Evolutionary conservation across 2,797 vertebrate species (phyloP), one percentile per base, ranked within the genome.

Genomic region (Oophaga sylvatica): DNA sequence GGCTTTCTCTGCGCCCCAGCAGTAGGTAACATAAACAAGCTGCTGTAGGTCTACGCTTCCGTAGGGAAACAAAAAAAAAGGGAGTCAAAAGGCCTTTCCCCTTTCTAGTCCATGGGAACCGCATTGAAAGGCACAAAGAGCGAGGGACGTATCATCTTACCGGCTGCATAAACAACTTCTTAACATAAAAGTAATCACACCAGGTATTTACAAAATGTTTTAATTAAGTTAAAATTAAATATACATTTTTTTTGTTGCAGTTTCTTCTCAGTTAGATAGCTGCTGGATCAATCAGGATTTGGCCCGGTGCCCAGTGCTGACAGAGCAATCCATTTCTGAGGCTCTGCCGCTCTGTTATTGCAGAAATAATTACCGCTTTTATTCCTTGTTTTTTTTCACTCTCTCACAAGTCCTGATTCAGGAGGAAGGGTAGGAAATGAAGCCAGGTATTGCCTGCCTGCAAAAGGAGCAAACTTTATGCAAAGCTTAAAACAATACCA

Each of bases 31-130:
- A 94, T 95, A 97, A 97, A 97, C 96, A 96, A 91, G 96, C 93
- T 95, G 96, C 95, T 97, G 96, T 97, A 97, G 96, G 96, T 97
- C 96, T 94, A 90, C 93, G 94, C 92, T 95, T 92, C 94, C 92
- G 90, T 90, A 93, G 60, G 45, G 57, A 17, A 68, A 31, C 41
- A 76, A 93, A 94, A 93, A 92, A 92, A 91, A 93, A 95, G 92
- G 4, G 12, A 60, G n/a, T 56, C 63, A 67, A 82, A 91, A 85
- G 83, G 60, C 59, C 73, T 77, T 26, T 35, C n/a, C 90, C 87
- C 81, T 91, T 90, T 85, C 89, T 80, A 90, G 91, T 91, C 85
- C 88, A 92, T 90, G 78, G 88, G 90, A 94, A 95, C 91, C 80
- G 84, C 92, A 91, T 89, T 93, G 92, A 94, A 94, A 93, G 94